Evolutionary conservation across 2,888 invertebrate genomes (phyloP), one percentile per base, ranked within the genome.

Genomic region (Melipona beecheii): DNA sequence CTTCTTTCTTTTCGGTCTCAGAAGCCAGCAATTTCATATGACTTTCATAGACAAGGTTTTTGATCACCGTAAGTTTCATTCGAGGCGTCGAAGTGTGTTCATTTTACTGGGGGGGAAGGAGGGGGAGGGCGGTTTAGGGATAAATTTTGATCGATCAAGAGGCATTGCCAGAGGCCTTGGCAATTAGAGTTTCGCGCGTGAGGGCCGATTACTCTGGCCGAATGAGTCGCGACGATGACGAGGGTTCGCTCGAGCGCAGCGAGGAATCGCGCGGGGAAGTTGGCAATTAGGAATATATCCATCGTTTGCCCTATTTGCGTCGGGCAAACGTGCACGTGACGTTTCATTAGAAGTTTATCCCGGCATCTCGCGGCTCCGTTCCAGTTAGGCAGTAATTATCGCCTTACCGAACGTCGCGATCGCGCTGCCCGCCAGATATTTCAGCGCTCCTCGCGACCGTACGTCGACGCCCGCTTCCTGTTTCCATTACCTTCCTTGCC

Each of bases 341-440:
- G 84, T 87, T 87, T 69, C 86, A 84, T 86, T 87, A 87, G 58
- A 87, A 87, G 78, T 84, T 86, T 24, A 75, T 60, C 70, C 66
- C 9, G 36, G 31, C 58, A 43, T 43, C 11, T 52, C 43, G 52
- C 56, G 72, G 66, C 9, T 72, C 69, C 27, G 50, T 77, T 74
- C 69, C 65, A 56, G 62, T 64, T 74, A 65, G 60, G 64, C 76
- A 11, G 49, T 31, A 43, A 79, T 70, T 64, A 79, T 74, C 49
- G 60, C 60, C 43, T 27, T 27, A 66, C 52, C 62, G 50, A 77
- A 76, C 77, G 69, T 65, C 71, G 31, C 56, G 58, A 76, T 66
- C 69, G 64, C 70, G 58, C 43, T 69, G 19, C 36, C 19, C 19
- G 17, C 11, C 24, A 19, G n/a, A 68, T 56, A 43, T 60, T 58